These are phyloP conservation scores for Lepus oiostolus DNA, from an alignment of 2,797 vertebrate genomes.

Conservation along the genomic window DNA sequence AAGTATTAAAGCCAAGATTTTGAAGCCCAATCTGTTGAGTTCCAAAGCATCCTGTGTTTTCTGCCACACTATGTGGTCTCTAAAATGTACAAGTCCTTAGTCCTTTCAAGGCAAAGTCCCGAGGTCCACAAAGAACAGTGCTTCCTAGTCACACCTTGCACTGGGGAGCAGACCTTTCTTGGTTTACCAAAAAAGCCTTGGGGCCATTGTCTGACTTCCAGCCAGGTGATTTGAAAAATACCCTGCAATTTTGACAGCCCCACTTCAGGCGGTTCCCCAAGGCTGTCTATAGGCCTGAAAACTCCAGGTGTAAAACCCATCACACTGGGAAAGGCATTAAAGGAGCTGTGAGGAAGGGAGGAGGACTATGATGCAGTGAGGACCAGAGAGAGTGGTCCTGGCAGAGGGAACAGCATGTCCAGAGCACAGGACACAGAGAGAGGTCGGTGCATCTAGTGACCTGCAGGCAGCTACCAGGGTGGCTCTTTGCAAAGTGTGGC, in stretches of 20 bases:
- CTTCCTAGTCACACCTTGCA: not conserved
- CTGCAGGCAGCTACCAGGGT: too few species aligned
- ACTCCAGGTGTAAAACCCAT: not conserved
- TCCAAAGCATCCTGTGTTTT: not conserved
- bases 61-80: not conserved
- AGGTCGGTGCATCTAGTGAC: too few species aligned
- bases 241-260: not conserved
- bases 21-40: not conserved
- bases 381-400: too few species aligned
- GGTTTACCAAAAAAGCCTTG: not conserved
- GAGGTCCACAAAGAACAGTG: not conserved
- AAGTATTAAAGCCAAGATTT: not conserved
- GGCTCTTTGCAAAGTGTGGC: not conserved
- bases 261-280: not conserved
- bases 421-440: too few species aligned
- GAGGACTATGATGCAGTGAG: too few species aligned
- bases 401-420: too few species aligned
- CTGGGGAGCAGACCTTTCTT: not conserved
- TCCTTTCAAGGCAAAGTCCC: not conserved
- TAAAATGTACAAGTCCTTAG: not conserved
- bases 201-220: not conserved
- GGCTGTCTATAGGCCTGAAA: not conserved
- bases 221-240: not conserved
- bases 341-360: not conserved
- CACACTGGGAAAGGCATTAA: not conserved